Base-by-base conservation (phyloP, 2,888 invertebrate species). In the Synanthedon myopaeformis region DNA sequence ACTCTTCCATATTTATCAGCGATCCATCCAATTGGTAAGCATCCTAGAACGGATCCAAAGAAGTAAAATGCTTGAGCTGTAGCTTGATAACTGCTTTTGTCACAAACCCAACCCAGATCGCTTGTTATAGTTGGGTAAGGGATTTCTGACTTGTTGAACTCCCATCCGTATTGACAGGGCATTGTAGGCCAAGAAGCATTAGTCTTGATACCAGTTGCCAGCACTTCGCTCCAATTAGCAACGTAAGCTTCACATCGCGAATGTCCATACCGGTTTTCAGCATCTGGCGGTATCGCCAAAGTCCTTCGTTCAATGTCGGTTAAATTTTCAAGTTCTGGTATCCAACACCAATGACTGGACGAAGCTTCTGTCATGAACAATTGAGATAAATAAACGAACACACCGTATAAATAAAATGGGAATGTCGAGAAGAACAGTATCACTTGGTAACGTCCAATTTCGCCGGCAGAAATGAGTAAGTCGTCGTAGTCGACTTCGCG, bases 91-190 rank as follows among this genome's bases (percentile, higher is more conserved):
- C 55, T 55, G 35, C 51, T 52, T 52, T 35, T 52, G 11, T 58
- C 58, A 42, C 58, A 58, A 11, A 58, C 58, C 58, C 58, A 58
- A 13, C 53, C 55, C 11, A 56, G 35, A 5, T 58, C 56, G 41
- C 52, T 58, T 12, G 55, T 48, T 49, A 57, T 55, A 1, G 58
- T 58, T 2, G 56, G 53, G 41, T 58, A 58, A 5, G 58, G 56
- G 17, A 58, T 58, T 28, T 57, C 56, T 11, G 48, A 53, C 23
- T 17, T 54, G 49, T 58, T 52, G 42, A 57, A 58, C 45, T 58
- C 58, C 58, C 58, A 58, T 3, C 58, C 58, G n/a, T 57, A n/a
- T 49, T 54, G 55, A 51, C 58, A 58, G 2, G 42, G 13, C 4
- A 12, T 19, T n/a, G 51, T 51, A 5, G 17, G 13, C 55, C 55